Percentiles rank a stretch among this genome's conserved stretches.
phyloP scores from a whole-genome alignment of 2,888 invertebrate genomes.

The Drosophila ustulata region DNA sequence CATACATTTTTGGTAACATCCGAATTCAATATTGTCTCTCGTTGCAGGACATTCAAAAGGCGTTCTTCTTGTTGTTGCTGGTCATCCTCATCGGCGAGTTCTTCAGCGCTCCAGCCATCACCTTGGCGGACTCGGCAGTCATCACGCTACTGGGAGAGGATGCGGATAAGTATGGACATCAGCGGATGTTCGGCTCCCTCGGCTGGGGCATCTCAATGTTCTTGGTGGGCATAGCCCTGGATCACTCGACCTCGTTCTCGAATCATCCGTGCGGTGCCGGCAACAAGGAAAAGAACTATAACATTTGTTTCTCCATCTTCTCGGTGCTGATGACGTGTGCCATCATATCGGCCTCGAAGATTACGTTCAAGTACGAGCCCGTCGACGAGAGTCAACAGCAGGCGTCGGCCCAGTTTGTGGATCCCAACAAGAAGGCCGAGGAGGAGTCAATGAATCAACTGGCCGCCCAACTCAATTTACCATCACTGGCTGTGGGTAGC shows the following conservation, averaged over 20 bases:
- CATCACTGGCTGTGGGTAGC: constrained; percentile 88
- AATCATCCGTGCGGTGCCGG: constrained; percentile 96
- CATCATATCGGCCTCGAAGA: constrained; percentile 94
- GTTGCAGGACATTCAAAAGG: constrained; percentile 93
- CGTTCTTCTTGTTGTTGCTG: constrained; percentile 96
- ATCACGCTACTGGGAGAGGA: constrained; percentile 95
- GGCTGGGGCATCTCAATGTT: constrained; percentile 99
- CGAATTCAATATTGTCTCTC: not conserved
- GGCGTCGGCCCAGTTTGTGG: constrained; percentile 75
- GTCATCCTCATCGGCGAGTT: constrained; percentile 98
- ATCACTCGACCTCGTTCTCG: constrained; percentile 98
- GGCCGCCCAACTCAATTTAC: constrained; percentile 93
- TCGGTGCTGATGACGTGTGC: constrained; percentile 98
- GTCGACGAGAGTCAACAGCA: constrained; percentile 85
- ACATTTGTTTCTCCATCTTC: constrained; percentile 99
- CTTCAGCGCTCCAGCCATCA: constrained; percentile 98
- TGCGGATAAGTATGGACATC: constrained; percentile 96
- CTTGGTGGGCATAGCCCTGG: constrained; percentile 95
- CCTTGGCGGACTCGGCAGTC: constrained; percentile 96
- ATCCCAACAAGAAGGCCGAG: constrained; percentile 87
- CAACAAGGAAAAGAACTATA: constrained; percentile 97
- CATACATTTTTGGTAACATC: no score
- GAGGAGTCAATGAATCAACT: constrained; percentile 93
- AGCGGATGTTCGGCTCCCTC: constrained; percentile 98
- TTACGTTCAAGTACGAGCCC: constrained; percentile 88